Percentiles rank a stretch among this genome's conserved stretches.
phyloP scores from a whole-genome alignment of 2,888 invertebrate species.

The Idaea aversata region DNA sequence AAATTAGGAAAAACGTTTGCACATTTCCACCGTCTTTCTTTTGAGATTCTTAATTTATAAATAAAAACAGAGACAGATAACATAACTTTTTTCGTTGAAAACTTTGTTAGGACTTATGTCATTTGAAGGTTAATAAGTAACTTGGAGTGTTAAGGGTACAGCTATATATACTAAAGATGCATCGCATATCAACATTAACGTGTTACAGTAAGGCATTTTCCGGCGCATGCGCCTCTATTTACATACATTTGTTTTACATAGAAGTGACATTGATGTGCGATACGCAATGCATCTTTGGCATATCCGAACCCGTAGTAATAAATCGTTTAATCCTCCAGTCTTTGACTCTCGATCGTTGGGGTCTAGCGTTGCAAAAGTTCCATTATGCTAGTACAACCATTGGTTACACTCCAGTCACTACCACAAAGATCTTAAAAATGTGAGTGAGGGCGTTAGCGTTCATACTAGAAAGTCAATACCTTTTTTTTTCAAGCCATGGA shows the following conservation, averaged over 20 bases:
- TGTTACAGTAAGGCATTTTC: too few species aligned
- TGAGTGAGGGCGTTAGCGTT: background rate
- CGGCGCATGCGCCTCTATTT: too few species aligned
- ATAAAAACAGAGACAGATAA: background rate
- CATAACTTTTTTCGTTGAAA: background rate
- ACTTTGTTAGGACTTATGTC: background rate
- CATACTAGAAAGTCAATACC: background rate
- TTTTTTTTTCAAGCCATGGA: too few species aligned
- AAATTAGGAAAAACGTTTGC: background rate
- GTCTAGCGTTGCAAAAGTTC: conserved; percentile 47
- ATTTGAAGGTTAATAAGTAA: too few species aligned
- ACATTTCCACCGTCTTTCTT: background rate
- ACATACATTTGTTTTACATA: too few species aligned
- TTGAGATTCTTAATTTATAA: background rate
- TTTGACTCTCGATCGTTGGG: conserved; percentile 51
- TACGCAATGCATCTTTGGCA: background rate
- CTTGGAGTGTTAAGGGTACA: background rate
- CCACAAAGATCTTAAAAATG: background rate
- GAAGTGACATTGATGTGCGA: too few species aligned
- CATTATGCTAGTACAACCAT: conserved; percentile 48
- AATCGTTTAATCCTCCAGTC: conserved; percentile 48
- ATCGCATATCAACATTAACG: background rate
- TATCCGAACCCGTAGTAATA: conserved; percentile 17
- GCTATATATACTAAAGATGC: background rate
- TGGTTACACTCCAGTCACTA: conserved; percentile 18